A percentile compares a stretch with the other conserved stretches of the same genome.
phyloP scores from a whole-genome alignment of 2,888 invertebrate genomes.

The Zaprionus obscuricornis region DNA sequence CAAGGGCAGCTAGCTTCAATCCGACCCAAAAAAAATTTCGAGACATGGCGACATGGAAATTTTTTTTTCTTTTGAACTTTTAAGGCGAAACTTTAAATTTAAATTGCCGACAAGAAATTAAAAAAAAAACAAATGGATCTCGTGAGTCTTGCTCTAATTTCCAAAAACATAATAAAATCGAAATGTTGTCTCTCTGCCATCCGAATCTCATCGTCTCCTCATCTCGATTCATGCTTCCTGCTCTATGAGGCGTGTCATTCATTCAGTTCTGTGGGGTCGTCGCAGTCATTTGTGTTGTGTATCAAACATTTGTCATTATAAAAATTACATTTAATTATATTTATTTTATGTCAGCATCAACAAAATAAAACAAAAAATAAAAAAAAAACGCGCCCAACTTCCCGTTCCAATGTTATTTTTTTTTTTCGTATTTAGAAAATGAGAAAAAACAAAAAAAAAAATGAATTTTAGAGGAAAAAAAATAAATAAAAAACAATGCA shows the following conservation, averaged over 20 bases:
- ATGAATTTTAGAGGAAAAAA: neutral
- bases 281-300: neutral
- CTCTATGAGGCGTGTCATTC: constrained; percentile 25
- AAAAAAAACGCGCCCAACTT: constrained; percentile 67
- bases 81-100: constrained; percentile 29
- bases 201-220: neutral
- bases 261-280: constrained; percentile 13
- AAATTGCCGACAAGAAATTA: constrained; percentile 16
- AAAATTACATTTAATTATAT: constrained; percentile 78
- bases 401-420: constrained; percentile 62
- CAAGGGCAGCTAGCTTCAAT: constrained; percentile 1
- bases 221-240: too few species aligned
- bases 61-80: constrained; percentile 24
- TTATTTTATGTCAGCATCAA: constrained; percentile 45
- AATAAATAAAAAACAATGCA: constrained; percentile 31
- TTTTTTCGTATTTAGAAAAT: constrained; percentile 12
- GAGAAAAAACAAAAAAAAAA: constrained; percentile 5
- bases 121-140: constrained; percentile 36
- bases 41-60: constrained; percentile 4
- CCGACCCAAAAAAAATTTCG: neutral
- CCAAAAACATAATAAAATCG: too few species aligned
- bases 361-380: constrained; percentile 25
- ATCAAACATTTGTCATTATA: constrained; percentile 69
- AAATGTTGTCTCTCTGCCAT: constrained; percentile 4
- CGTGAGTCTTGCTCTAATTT: constrained; percentile 40